These are phyloP conservation scores for Furcula furcula DNA, from an alignment of 2,888 invertebrate species.

Conservation along the genomic window DNA sequence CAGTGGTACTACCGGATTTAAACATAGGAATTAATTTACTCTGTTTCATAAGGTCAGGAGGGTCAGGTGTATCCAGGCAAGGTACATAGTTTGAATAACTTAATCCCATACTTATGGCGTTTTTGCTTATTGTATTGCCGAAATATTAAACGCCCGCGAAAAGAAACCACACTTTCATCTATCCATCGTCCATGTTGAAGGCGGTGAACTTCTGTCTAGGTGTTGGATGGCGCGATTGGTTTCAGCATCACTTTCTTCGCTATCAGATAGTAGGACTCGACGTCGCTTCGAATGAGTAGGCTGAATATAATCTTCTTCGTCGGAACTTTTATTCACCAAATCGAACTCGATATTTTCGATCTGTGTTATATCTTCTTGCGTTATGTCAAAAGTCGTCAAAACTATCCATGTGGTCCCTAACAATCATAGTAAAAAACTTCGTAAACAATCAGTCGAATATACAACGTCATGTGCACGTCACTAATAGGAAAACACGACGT, in stretches of 20 bases:
- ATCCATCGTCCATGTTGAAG: conserved; percentile 4
- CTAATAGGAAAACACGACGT: not conserved
- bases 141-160: too few relatives aligned
- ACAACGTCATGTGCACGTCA: not conserved
- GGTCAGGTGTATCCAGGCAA: too few relatives aligned
- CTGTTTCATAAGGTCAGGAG: too few relatives aligned
- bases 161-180: too few relatives aligned
- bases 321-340: conserved; percentile 8
- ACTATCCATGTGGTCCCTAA: conserved; percentile 2
- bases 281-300: conserved; percentile 2
- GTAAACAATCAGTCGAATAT: not conserved
- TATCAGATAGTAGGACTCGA: conserved; percentile 3
- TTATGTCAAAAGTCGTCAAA: conserved; percentile 9
- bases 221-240: conserved; percentile 8
- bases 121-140: too few relatives aligned
- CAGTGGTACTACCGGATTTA: too few relatives aligned
- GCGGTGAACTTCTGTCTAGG: conserved; percentile 7
- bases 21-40: too few relatives aligned
- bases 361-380: conserved; percentile 9
- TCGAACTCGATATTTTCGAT: conserved; percentile 8
- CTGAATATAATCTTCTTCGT: conserved; percentile 11
- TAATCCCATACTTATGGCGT: too few relatives aligned
- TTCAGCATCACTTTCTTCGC: conserved; percentile 5
- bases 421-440: not conserved
- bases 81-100: too few relatives aligned